Conservation (phyloP, 2,113 vertebrate genomes). For the Oceanites oceanicus region DNA sequence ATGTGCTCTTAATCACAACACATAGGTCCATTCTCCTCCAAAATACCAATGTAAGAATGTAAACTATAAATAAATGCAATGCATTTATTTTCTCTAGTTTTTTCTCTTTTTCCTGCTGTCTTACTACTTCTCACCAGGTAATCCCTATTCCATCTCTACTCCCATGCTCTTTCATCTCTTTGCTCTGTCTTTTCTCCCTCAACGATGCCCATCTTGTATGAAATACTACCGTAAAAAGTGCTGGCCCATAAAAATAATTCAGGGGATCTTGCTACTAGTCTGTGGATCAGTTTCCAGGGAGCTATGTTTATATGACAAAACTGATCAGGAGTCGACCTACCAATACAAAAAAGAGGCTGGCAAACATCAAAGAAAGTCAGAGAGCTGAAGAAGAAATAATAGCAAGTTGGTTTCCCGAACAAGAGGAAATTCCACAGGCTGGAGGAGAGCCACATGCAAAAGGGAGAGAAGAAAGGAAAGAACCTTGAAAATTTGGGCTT, state of each 20-base stretch:
- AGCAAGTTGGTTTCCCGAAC: not conserved
- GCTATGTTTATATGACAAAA: not conserved
- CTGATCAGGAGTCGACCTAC: not conserved
- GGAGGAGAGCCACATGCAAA: not conserved
- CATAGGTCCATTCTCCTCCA: not conserved
- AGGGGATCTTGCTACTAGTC: not conserved
- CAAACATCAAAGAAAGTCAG: not conserved
- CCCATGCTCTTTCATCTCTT: not conserved
- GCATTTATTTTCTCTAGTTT: not conserved
- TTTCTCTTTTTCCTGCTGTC: not conserved
- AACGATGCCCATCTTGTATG: not conserved
- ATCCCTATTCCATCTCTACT: not conserved
- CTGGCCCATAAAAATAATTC: not conserved
- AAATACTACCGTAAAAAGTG: not conserved
- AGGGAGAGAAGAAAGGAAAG: not conserved
- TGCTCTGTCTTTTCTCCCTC: not conserved
- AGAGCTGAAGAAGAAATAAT: not conserved
- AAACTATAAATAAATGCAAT: not conserved
- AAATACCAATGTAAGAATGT: not conserved
- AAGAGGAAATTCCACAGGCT: not conserved
- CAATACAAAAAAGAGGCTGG: accelerated
- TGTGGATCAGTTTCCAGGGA: not conserved
- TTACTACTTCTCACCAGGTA: not conserved
- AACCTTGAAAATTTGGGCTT: not conserved
- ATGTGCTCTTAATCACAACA: not conserved